Base-by-base conservation (phyloP, 2,113 vertebrate genomes). In the Pampusana beccarii region DNA sequence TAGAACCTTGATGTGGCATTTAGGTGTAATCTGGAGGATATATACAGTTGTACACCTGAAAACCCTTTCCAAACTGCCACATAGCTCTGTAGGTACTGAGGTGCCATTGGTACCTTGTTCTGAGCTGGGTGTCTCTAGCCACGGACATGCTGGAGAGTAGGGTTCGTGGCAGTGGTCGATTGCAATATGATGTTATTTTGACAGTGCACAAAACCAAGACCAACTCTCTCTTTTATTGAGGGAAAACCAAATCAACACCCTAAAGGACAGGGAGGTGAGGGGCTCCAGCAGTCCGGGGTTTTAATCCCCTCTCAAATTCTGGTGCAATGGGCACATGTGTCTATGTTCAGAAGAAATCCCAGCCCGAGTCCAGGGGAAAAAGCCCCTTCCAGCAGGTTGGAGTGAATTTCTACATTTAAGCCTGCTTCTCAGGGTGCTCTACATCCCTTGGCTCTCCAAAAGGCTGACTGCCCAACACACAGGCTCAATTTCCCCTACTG, bases 61-160 rank as follows among this genome's bases (percentile, higher is more conserved):
- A 80, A 6, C 10, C 20, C 29, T 61, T 79, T 75, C 26, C 75
- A 0, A 2, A 8, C 53, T 14, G 0, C 8, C 0, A 0, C 57
- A 44, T 42, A 2, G 1, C 34, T 44, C 42, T 31, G 48, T 19
- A 54, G 48, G 31, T n/a, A 12, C 19, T 11, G 8, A 2, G 13
- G 15, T 86, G n/a, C 56, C 56, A 24, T 15, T 0, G 0, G 16
- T 13, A 1, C 18, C 48, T 60, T 2, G 13, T 42, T 25, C 34
- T 1, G 1, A 28, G 18, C 26, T 4, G 2, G 48, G 23, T 29
- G 4, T 13, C 60, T 66, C 67, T 13, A 40, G 64, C 15, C 53
- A 19, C 1, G 33, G 10, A 12, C 3, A 0, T 6, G 34, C 24
- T 21, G 34, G 5, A 40, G 29, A 16, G 20, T 10, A 19, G 8